Conservation (phyloP, 1,140 invertebrate species). For the Hetaerina americana region DNA sequence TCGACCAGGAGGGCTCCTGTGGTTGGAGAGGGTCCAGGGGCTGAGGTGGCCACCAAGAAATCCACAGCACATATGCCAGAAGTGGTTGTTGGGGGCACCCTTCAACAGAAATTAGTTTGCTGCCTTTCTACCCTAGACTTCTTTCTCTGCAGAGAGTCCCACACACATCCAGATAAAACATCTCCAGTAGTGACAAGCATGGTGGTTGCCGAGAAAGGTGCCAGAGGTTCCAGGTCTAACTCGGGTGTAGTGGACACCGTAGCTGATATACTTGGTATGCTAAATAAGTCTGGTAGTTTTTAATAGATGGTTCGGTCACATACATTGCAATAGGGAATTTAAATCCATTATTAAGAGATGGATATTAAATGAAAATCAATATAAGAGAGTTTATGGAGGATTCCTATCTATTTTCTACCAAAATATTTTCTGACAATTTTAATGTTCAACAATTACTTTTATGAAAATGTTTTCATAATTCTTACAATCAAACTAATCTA, state of each 20-base stretch:
- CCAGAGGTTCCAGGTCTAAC: constrained; percentile 19
- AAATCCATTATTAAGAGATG: no score
- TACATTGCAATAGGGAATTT: no score
- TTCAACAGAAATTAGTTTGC: constrained; percentile 69
- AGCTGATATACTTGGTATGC: constrained; percentile 10
- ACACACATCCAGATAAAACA: constrained; percentile 28
- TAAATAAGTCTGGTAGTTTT: not conserved
- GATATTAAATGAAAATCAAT: not conserved
- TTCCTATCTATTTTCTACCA: not conserved
- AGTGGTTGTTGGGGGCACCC: constrained; percentile 52
- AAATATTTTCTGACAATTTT: no score
- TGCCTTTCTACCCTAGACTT: constrained; percentile 54
- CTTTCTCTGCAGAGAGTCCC: constrained; percentile 37
- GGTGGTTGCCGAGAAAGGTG: constrained; percentile 58
- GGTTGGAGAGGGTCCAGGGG: not conserved
- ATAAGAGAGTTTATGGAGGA: not conserved
- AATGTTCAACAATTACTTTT: no score
- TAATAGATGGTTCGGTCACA: no score
- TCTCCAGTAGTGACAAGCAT: constrained; percentile 60
- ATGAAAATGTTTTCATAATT: no score
- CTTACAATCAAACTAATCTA: no score
- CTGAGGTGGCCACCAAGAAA: not conserved
- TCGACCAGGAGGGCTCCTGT: not conserved
- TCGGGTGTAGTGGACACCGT: constrained; percentile 7
- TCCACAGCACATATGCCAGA: constrained; percentile 14